A percentile compares a stretch with the other conserved stretches of the same genome.
Conservation (phyloP, 2,888 invertebrate genomes). For the Parochlus steinenii region DNA sequence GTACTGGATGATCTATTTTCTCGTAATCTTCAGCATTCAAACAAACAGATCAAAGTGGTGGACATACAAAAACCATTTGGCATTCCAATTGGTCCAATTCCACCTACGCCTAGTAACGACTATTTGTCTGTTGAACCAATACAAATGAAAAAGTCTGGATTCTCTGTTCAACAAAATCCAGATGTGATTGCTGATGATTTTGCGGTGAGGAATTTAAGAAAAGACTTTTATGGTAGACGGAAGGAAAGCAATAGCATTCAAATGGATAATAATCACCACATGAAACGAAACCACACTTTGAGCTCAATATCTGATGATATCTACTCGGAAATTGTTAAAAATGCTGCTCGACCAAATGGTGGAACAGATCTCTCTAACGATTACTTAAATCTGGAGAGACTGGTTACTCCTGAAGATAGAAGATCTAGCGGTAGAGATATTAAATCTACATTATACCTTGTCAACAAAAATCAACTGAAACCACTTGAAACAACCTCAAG, state of each 20-base stretch:
- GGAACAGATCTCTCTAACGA: constrained; percentile 37
- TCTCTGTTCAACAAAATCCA: constrained; percentile 40
- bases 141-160: constrained; percentile 39
- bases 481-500: not conserved
- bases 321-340: constrained; percentile 54
- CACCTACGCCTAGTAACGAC: constrained; percentile 63
- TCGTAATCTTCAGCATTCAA: constrained; percentile 61
- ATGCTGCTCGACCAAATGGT: constrained; percentile 31
- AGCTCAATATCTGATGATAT: constrained; percentile 73
- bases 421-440: constrained; percentile 3
- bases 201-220: constrained; percentile 68
- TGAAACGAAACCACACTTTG: constrained; percentile 62
- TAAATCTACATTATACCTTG: not conserved
- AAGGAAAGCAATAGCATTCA: constrained; percentile 22
- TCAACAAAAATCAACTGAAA: not conserved
- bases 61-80: constrained; percentile 84
- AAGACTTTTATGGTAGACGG: constrained; percentile 39
- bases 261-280: constrained; percentile 32
- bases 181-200: constrained; percentile 41
- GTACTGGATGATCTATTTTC: constrained; percentile 72
- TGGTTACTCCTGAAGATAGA: not conserved
- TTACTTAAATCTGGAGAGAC: constrained; percentile 33
- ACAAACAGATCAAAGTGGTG: constrained; percentile 48
- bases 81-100: constrained; percentile 71
- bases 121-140: constrained; percentile 65